Base-by-base conservation (phyloP, 2,888 invertebrate species). In the Electrophaes corylata region DNA sequence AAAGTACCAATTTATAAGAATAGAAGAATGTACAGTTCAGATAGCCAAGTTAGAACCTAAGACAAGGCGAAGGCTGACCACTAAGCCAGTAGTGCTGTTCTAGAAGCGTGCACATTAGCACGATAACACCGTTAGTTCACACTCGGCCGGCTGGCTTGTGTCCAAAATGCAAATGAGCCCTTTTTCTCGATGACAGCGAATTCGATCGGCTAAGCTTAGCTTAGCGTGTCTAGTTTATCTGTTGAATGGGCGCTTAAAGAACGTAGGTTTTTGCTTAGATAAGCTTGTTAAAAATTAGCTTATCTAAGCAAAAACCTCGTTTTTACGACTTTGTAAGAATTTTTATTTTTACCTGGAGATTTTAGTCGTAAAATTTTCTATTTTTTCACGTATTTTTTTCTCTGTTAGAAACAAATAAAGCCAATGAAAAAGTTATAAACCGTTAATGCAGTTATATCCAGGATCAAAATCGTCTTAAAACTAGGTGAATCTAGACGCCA, bases 181-280 rank as follows among this genome's bases (percentile, higher is more conserved):
- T 76, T 74, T 76, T 69, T 69, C 51, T 48, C 59, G 29, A 47
- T 67, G 62, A 65, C 60, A 53, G 64, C 55, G 18, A 20, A 20
- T 50, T 50, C 49, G 50, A 47, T 52, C 43, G 48, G 29, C 5
- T 46, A 46, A 59, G 54, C 59, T 50, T 39, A 23, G 59, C 46
- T 54, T 45, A 53, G 40, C 50, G 44, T 11, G 49, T 14, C 43
- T 52, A 41, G 31, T 48, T 59, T 59, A 59, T 55, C 59, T 55
- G 54, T 59, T 59, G 54, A 54, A 50, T 54, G 49, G 33, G 48
- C 47, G 48, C 44, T 39, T 58, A 37, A 45, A 58, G 43, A 45
- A 26, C 35, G 41, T 19, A 4, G 19, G n/a, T 0, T 18, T 40
- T 35, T 18, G 37, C 16, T 33, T 46, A 33, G 18, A 40, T 19